Base-by-base conservation (phyloP, 1,140 invertebrate species). In the Batillaria attramentaria region DNA sequence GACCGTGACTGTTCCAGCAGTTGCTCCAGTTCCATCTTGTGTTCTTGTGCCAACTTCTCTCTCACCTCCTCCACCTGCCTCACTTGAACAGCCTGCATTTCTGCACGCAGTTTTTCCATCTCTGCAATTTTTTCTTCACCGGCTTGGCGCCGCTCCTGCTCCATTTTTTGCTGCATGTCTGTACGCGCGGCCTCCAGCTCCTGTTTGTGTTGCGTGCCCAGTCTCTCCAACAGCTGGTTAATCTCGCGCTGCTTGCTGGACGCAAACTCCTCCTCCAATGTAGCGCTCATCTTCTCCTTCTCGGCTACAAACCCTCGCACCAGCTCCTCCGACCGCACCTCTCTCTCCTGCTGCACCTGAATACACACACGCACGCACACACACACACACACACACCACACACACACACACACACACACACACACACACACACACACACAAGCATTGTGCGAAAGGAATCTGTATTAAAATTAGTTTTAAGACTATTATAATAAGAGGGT, bases 241-340 rank as follows among this genome's bases (percentile, higher is more conserved):
- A n/a, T n/a, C n/a, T n/a, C n/a, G n/a, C n/a, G n/a, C n/a, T n/a
- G n/a, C n/a, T n/a, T n/a, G n/a, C n/a, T n/a, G n/a, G n/a, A n/a
- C n/a, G n/a, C n/a, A n/a, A n/a, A n/a, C 75, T 94, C 94, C 78
- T 95, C 94, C 0, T 92, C 87, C 75, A 93, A 92, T 39, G 95
- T 94, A 93, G 80, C 93, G 94, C 46, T 94, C 93, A 86, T 92
- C 93, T 39, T 90, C 31, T 60, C 95, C 94, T 84, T 95, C 93
- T 87, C 92, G 93, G 35, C 90, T 39, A 78, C 79, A 81, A 85
- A 87, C 62, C 78, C 81, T 37, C 72, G 57, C 20, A 43, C 81
- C 16, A 87, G 69, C 16, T 33, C 78, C 70, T 84, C 84, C 72
- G 81, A 79, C 10, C 79, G 81, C 35, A 82, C 79, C 42, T 78